Percentiles rank a stretch among this genome's conserved stretches.
Conservation (phyloP, 2,113 vertebrate species). For the Callionymus lyra region DNA sequence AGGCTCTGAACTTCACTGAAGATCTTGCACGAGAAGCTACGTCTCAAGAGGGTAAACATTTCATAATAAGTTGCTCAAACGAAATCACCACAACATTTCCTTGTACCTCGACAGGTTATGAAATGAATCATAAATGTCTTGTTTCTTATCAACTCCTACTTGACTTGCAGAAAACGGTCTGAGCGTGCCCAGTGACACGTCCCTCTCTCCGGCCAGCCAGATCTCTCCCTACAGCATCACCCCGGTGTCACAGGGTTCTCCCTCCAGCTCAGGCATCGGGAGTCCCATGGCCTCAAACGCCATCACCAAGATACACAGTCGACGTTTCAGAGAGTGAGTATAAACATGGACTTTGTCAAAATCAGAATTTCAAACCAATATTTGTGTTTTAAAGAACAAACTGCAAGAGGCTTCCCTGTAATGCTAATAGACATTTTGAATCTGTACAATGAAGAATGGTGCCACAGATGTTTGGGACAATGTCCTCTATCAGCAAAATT, state of each 20-base stretch:
- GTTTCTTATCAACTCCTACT: conserved; percentile 12
- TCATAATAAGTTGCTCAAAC: background rate
- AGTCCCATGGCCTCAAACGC: conserved; percentile 95
- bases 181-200: conserved; percentile 89
- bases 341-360: conserved; percentile 6
- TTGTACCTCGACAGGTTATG: too few species aligned
- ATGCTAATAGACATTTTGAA: conserved; percentile 29
- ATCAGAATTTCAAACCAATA: conserved; percentile 24
- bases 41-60: conserved; percentile 82
- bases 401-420: conserved; percentile 11
- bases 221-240: conserved; percentile 98
- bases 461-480: conserved; percentile 31
- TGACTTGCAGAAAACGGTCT: conserved; percentile 69
- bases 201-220: conserved; percentile 94
- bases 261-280: conserved; percentile 91
- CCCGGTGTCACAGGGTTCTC: conserved; percentile 93
- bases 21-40: conserved; percentile 77
- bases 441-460: conserved; percentile 56
- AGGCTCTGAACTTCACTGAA: conserved; percentile 70
- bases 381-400: conserved; percentile 29
- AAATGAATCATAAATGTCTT: conserved; percentile 1
- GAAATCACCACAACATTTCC: too few species aligned
- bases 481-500: conserved; percentile 38
- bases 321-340: conserved; percentile 95
- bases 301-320: conserved; percentile 97